Conservation (phyloP, 2,797 vertebrate genomes). For the Kryptopterus vitreolus region DNA sequence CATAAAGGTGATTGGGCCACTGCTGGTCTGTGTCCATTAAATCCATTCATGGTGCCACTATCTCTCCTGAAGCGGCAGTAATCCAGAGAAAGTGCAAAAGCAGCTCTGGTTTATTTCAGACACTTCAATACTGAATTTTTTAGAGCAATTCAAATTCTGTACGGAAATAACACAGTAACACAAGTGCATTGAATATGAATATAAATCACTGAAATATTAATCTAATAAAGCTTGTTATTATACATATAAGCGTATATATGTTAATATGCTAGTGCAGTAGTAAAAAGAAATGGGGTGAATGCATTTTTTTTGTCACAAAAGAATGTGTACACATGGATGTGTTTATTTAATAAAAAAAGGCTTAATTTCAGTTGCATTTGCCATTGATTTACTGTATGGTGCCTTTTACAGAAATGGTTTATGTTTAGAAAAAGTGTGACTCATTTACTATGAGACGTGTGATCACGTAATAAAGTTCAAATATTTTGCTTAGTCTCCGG, state of each 20-base stretch:
- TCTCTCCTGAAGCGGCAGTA: slow-evolving; percentile 57
- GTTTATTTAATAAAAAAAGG: slow-evolving; percentile 2
- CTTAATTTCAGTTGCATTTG: neutral
- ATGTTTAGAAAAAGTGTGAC: neutral
- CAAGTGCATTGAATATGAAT: neutral
- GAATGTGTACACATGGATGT: neutral
- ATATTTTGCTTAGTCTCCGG: neutral
- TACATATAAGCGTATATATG: neutral
- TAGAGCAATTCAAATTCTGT: neutral
- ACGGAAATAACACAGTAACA: neutral
- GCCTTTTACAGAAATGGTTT: neutral
- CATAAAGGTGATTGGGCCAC: neutral
- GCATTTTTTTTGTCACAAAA: neutral
- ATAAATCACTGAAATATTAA: neutral
- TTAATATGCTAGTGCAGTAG: no score
- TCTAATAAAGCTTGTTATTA: neutral
- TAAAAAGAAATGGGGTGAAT: neutral
- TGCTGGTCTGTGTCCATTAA: slow-evolving; percentile 61
- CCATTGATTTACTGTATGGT: neutral
- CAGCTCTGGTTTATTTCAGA: neutral
- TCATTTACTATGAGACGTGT: neutral
- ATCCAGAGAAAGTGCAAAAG: neutral
- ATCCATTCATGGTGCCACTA: slow-evolving; percentile 72
- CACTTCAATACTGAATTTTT: neutral
- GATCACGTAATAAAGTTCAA: neutral